Evolutionary conservation across 2,113 vertebrate species (phyloP), one percentile per base, ranked within the genome.

Genomic region (Macquaria australasica): DNA sequence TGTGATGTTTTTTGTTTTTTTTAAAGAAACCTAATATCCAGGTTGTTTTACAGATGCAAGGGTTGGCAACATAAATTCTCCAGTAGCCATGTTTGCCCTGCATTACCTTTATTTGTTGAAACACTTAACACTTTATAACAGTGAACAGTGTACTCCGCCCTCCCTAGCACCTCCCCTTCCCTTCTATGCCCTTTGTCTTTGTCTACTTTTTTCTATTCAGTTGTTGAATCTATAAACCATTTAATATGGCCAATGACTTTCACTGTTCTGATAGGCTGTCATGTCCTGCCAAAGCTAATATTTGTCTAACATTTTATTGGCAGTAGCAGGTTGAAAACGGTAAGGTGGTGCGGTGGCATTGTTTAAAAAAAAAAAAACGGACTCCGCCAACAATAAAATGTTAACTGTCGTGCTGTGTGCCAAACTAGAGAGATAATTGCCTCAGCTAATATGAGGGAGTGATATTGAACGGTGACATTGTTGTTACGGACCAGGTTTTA

Each of bases 91-190:
- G 43, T 86, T 87, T 78, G 15, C 8, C 66, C 34, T 74, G 94
- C 86, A 95, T 96, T 96, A 96, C 93, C 88, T 92, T 88, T 97
- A 95, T 97, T 98, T 97, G 95, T 94, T 60, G 85, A 96, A 97
- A 97, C 96, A 96, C 96, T 95, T 95, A 91, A 94, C 94, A 93
- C 84, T 93, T 93, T 94, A 93, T 94, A 94, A 50, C 79, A 82
- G 45, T 53, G 16, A 53, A 28, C 37, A 56, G 8, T 56, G 23
- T 23, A 20, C 91, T 69, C 74, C 73, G 21, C 56, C 81, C 67
- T 53, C 63, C 39, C 8, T 48, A 48, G 68, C 51, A 70, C 83
- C 50, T 63, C 77, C 60, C 37, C 64, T 69, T 79, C 50, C 39
- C 53, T 16, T 25, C 31, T 50, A 7, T 81, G 78, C 58, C 84